Percentiles rank a stretch among this genome's conserved stretches.
These are phyloP conservation scores for Odocoileus virginianus DNA, from an alignment of 2,113 vertebrate genomes.

Conservation along the genomic window DNA sequence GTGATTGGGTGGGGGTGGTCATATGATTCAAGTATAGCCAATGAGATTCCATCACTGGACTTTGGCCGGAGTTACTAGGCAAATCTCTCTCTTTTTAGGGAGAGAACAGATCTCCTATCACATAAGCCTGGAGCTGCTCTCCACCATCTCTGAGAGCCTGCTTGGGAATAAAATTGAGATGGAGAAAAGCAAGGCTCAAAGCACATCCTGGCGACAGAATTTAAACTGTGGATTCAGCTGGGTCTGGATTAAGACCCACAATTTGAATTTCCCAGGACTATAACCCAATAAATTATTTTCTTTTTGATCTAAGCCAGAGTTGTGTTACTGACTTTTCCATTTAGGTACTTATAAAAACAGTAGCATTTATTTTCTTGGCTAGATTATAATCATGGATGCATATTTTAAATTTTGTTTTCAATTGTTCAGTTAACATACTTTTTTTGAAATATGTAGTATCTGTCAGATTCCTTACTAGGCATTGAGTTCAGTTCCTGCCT, in stretches of 20 bases:
- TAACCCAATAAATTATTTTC: neutral
- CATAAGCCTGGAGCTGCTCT: accelerated
- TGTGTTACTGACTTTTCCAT: neutral
- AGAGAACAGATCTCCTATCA: accelerated
- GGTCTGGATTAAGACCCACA: neutral
- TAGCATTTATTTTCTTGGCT: neutral
- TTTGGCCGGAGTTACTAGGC: too few species aligned
- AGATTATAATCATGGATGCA: neutral
- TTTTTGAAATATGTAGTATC: neutral
- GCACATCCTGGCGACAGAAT: neutral
- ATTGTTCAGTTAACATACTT: neutral
- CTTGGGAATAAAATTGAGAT: neutral
- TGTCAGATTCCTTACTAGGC: neutral
- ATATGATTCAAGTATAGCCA: neutral
- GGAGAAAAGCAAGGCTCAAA: neutral
- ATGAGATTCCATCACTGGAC: neutral
- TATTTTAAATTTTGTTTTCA: neutral
- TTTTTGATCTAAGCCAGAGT: neutral
- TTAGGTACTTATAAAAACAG: neutral
- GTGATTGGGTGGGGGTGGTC: neutral
- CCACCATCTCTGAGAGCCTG: neutral
- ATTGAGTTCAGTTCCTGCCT: neutral
- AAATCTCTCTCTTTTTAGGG: neutral
- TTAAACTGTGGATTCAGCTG: too few species aligned
- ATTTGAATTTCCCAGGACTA: too few species aligned